phyloP scores from a whole-genome alignment of 2,113 vertebrate genomes.

The Pristiophorus japonicus region DNA sequence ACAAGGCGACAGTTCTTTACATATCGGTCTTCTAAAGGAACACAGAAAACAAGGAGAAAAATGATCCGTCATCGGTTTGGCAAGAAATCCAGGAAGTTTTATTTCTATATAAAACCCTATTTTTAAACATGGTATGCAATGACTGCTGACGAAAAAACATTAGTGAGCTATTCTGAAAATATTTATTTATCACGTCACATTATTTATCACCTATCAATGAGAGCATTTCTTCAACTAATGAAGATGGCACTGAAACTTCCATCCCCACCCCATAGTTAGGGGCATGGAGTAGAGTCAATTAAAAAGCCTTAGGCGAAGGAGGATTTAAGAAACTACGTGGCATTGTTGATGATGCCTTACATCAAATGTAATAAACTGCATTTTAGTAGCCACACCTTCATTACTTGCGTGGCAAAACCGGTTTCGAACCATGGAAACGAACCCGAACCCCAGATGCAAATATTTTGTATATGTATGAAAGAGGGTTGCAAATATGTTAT shows the following conservation, averaged over 20 bases:
- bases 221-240: too few species aligned
- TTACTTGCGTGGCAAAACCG: not conserved
- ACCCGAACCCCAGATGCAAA: not conserved
- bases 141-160: not conserved
- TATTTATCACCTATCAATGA: too few species aligned
- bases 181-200: too few species aligned
- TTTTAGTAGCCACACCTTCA: not conserved
- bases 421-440: not conserved
- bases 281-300: not conserved
- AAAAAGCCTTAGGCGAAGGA: not conserved
- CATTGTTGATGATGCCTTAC: not conserved
- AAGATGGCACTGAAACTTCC: not conserved
- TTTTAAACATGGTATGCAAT: not conserved
- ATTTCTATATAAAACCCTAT: not conserved
- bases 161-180: not conserved
- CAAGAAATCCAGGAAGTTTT: not conserved
- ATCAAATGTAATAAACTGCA: not conserved
- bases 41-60: not conserved
- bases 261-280: not conserved
- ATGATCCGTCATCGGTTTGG: not conserved
- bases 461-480: not conserved
- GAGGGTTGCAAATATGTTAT: too few species aligned
- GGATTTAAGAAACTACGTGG: not conserved
- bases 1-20: not conserved
- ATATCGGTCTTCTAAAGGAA: not conserved